Evolutionary conservation across 2,888 invertebrate species (phyloP), one percentile per base, ranked within the genome.

Genomic region (Thumatha senex): DNA sequence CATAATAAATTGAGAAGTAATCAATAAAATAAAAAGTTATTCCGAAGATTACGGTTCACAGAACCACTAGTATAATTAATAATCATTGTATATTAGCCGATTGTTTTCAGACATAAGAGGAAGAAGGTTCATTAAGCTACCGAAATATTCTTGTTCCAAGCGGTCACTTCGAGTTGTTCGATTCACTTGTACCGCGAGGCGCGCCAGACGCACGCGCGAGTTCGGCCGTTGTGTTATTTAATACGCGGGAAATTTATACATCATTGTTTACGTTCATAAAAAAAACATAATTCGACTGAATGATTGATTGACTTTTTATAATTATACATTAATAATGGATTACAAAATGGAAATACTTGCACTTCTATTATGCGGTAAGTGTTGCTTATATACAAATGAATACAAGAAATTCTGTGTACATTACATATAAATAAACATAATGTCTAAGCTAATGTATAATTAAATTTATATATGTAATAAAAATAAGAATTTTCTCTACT

Each of bases 311-410:
- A 56, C 61, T 39, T 56, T 63, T 63, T 48, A 62, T 51, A 47
- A 53, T 46, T 48, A 47, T 48, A 56, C 56, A 63, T 51, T 58
- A 44, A 66, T 57, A 51, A 72, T 66, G 69, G 69, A 72, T 65
- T 70, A 63, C 55, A 79, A 67, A 67, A 88, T 89, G 86, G 79
- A 78, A 67, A 63, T 77, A 61, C 67, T 86, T 69, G 76, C 77
- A 73, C 70, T 89, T 50, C 58, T 87, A 63, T 70, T 88, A 61
- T 86, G 82, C 67, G 87, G 89, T 90, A 74, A 87, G 89, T 84
- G 39, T 24, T 39, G 18, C 35, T 43, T 40, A 29, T 10, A 38
- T 29, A 29, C 29, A 30, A 13, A 24, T 24, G 2, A 24, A 4
- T 24, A 24, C 18, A 24, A 24, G 18, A 24, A 24, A 24, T 24